Evolutionary conservation across 1,140 invertebrate species (phyloP), one percentile per base, ranked within the genome.

Genomic region (Sycobia sp.): DNA sequence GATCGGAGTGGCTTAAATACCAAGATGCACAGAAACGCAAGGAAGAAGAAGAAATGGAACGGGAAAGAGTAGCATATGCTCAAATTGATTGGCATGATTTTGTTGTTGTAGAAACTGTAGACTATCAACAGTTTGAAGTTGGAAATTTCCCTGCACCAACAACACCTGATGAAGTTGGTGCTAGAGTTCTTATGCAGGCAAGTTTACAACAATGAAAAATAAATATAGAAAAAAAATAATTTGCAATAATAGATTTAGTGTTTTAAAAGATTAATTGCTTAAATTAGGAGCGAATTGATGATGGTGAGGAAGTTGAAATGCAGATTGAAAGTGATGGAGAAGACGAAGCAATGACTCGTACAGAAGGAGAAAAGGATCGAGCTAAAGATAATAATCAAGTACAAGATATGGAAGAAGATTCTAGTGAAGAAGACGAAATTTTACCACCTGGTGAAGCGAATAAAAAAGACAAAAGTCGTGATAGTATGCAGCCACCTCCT

Each of bases 31-130:
- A 97, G 73, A 90, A 89, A 54, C 88, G 93, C 1, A 91, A 92
- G 65, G 95, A 98, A 78, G 95, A 99, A 77, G 95, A 97, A 71
- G 93, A 94, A 72, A 85, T 94, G 16, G 97, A 99, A 79, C 88
- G 92, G 38, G 98, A 99, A 81, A 86, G 96, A 82, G 88, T 98
- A 32, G 95, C 96, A 0, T 99, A 99, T 78, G 94, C 95, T 3
- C 94, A 96, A 73, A 98, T 99, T 68, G 98, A 99, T 78, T 99
- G 98, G 98, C 98, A 99, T 76, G 97, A 99, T 82, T 99, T 99
- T 84, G 97, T 99, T 2, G 96, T 99, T 0, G 98, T 99, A 0
- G 97, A 99, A 81, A 99, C 97, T 0, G 97, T 99, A 0, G 98
- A 99, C 79, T 99, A 99, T 80, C 95, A 98, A 69, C 92, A 94